Evolutionary conservation across 2,888 invertebrate species (phyloP).

Genomic region (Leptinotarsa peninsularis): DNA sequence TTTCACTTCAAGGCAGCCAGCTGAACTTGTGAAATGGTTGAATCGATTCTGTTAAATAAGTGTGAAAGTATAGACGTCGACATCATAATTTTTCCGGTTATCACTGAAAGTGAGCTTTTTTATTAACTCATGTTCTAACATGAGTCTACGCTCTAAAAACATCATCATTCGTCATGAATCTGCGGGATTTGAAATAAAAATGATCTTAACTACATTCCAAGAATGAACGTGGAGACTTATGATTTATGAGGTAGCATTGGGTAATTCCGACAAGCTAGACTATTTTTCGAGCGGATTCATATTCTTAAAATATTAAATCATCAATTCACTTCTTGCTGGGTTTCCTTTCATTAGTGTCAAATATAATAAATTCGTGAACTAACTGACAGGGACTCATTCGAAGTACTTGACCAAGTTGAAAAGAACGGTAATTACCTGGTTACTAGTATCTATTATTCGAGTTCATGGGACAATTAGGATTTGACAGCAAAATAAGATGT

Average conservation of each 20-base stretch:
- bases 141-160: background rate
- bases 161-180: background rate
- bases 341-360: constrained; percentile 38
- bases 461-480: constrained; percentile 33
- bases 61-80: too few relatives aligned
- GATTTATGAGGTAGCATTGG: constrained; percentile 9
- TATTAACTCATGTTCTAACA: too few relatives aligned
- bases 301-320: constrained; percentile 11
- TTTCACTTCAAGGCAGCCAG: too few relatives aligned
- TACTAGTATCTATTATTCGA: constrained; percentile 35
- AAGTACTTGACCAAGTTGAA: constrained; percentile 20
- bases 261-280: background rate
- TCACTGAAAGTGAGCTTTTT: too few relatives aligned
- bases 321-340: constrained; percentile 18
- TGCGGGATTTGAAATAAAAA: background rate
- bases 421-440: constrained; percentile 36
- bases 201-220: background rate
- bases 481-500: constrained; percentile 34
- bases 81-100: too few relatives aligned
- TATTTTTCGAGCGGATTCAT: constrained; percentile 4
- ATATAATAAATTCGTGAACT: constrained; percentile 39
- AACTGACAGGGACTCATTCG: constrained; percentile 26
- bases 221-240: background rate
- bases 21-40: too few relatives aligned
- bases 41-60: too few relatives aligned